Evolutionary conservation across 53 echinoderm and acorn worm genomes (phyloP).

Genomic region (Arbacia lixula): DNA sequence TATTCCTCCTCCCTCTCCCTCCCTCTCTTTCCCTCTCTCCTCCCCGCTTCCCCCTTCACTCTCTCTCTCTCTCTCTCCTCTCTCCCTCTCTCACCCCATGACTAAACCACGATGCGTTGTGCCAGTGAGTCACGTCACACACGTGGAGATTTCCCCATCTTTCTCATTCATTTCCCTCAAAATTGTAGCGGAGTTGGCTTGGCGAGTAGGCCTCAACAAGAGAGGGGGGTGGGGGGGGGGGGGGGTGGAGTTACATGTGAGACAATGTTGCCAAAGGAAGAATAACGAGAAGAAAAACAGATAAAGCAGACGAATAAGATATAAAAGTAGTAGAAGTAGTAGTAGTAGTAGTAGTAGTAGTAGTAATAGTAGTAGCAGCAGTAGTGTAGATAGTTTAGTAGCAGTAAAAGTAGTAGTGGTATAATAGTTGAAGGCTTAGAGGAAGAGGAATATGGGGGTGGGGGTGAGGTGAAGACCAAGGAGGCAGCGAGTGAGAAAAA

Average conservation of each 20-base stretch:
- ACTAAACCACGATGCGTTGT: not conserved
- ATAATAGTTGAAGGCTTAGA: not conserved
- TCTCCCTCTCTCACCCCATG: not conserved
- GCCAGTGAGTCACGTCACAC: not conserved
- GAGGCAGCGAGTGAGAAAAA: too few relatives aligned
- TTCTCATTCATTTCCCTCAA: too few relatives aligned
- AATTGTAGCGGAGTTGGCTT: too few relatives aligned
- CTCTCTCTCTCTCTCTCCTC: not conserved
- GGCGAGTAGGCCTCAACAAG: too few relatives aligned
- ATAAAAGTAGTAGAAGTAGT: not conserved
- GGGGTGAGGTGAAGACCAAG: not conserved
- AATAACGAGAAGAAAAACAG: not conserved
- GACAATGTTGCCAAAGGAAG: too few relatives aligned
- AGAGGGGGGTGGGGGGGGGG: not conserved
- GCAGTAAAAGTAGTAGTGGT: not conserved
- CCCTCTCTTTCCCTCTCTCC: not conserved
- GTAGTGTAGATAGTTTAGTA: not conserved
- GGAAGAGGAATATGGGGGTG: not conserved
- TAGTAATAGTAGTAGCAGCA: not conserved
- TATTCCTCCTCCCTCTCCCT: not conserved
- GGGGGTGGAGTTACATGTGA: too few relatives aligned
- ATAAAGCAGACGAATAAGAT: not conserved
- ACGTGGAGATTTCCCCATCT: too few relatives aligned
- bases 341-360: not conserved
- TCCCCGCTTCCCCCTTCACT: not conserved